These are phyloP conservation scores for Platynereis dumerilii DNA, from an alignment of 2,888 invertebrate genomes.

Conservation along the genomic window DNA sequence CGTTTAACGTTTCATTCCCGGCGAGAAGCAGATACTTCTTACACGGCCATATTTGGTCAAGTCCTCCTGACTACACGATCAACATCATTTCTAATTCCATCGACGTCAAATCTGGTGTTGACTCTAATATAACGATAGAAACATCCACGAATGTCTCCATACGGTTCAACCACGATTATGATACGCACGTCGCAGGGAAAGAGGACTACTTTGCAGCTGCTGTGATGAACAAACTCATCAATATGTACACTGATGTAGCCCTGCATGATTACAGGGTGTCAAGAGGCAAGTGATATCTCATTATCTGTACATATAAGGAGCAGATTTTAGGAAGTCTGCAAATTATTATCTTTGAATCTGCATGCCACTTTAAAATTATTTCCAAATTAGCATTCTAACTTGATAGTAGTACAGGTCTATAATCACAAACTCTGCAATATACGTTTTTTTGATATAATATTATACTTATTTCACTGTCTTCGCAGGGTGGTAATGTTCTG, in stretches of 20 bases:
- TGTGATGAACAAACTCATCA: background rate
- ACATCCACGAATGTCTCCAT: background rate
- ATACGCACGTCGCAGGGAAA: background rate
- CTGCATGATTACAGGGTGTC: background rate
- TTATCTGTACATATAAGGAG: no score
- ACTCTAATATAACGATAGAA: background rate
- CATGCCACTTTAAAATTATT: no score
- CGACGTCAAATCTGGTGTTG: background rate
- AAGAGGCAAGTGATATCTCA: no score
- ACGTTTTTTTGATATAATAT: no score
- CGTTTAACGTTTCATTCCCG: background rate
- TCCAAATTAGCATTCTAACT: no score
- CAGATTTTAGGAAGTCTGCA: no score
- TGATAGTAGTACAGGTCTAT: no score
- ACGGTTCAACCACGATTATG: background rate
- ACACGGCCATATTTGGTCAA: background rate
- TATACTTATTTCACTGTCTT: no score
- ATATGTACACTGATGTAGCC: background rate
- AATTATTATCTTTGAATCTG: no score
- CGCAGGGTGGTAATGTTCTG: no score
- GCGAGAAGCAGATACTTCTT: background rate
- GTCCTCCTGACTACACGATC: background rate
- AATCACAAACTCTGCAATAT: no score
- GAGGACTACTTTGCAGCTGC: constrained; percentile 1
- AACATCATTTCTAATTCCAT: background rate